Conservation (phyloP, 2,888 invertebrate genomes). For the Heliconius hortense region DNA sequence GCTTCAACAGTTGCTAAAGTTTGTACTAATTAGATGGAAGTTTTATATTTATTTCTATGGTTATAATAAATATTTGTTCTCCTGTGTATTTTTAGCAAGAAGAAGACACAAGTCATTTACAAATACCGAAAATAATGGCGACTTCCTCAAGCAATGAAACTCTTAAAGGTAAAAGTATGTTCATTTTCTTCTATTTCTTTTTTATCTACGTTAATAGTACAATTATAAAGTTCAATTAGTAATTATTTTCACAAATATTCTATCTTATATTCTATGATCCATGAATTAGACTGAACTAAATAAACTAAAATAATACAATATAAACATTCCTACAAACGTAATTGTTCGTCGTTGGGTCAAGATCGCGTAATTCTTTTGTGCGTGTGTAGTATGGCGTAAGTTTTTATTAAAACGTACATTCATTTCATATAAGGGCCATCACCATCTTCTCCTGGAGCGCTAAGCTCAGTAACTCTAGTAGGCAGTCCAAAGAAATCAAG, state of each 20-base stretch:
- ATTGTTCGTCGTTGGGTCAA: too few species aligned
- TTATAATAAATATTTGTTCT: neutral
- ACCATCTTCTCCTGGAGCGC: constrained; percentile 87
- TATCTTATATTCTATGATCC: too few species aligned
- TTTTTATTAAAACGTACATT: neutral
- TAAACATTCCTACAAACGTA: too few species aligned
- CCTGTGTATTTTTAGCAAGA: constrained; percentile 59
- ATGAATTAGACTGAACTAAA: too few species aligned
- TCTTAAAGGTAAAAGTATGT: constrained; percentile 82
- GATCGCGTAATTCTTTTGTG: neutral
- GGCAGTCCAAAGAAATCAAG: constrained; percentile 79
- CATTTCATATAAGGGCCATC: constrained; percentile 60
- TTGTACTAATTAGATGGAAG: constrained; percentile 25
- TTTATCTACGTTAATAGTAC: neutral
- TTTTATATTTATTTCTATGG: neutral
- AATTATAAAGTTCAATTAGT: neutral
- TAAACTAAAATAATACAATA: too few species aligned
- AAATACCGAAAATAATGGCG: constrained; percentile 88
- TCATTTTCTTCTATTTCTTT: neutral
- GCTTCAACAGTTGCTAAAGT: constrained; percentile 72
- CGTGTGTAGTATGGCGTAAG: too few species aligned
- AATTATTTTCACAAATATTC: too few species aligned
- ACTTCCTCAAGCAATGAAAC: constrained; percentile 90
- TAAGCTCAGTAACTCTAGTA: constrained; percentile 87
- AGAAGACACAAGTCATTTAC: constrained; percentile 84